These are phyloP conservation scores for Pachyramphus minor DNA, from an alignment of 2,113 vertebrate species.

Conservation along the genomic window DNA sequence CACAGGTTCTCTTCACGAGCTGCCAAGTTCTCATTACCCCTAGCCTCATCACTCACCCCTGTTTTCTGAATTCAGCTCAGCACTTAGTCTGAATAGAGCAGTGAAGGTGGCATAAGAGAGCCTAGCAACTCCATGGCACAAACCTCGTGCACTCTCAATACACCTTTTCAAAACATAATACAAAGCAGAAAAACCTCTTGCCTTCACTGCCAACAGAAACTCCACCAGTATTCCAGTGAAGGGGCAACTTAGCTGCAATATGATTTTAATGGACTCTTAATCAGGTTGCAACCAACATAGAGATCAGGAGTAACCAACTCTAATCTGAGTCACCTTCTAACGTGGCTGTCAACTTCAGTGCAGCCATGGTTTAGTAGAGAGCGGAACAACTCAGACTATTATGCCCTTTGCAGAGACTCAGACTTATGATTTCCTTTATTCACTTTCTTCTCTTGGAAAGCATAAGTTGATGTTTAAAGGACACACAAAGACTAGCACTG, in stretches of 20 bases:
- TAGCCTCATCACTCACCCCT: neutral
- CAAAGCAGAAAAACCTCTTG: neutral
- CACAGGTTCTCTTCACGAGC: neutral
- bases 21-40: neutral
- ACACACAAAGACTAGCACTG: neutral
- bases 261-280: neutral
- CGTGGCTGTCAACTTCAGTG: neutral
- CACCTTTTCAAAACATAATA: neutral
- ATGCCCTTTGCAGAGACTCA: neutral
- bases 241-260: neutral
- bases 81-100: neutral
- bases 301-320: neutral
- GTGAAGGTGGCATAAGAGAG: neutral
- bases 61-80: slow-evolving; percentile 1
- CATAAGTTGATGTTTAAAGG: neutral
- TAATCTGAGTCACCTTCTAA: neutral
- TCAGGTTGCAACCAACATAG: neutral
- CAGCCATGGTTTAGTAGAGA: neutral
- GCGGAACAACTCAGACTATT: neutral
- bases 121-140: neutral
- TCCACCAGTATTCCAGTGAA: neutral
- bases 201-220: neutral
- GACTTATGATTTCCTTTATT: neutral
- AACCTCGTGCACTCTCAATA: neutral
- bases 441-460: neutral